Evolutionary conservation across 2,797 vertebrate species (phyloP).

Genomic region (Coregonus ussuriensis): DNA sequence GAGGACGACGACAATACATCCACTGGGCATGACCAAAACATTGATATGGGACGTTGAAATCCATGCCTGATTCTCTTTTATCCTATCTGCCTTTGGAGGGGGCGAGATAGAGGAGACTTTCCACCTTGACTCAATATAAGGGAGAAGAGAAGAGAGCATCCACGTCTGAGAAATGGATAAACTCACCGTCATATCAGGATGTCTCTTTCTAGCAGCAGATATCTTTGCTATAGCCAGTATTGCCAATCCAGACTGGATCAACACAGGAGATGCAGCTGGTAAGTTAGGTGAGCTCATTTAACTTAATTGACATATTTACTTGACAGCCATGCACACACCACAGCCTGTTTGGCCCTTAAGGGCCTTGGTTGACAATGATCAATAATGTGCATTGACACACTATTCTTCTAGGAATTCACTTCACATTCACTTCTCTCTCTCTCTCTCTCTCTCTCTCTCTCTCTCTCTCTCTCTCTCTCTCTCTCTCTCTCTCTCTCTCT

Average conservation of each 20-base stretch:
- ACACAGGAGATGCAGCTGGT: constrained; percentile 91
- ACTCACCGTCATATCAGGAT: constrained; percentile 96
- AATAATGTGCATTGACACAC: background rate
- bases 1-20: background rate
- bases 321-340: background rate
- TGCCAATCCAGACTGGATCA: constrained; percentile 96
- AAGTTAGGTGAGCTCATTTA: constrained; percentile 41
- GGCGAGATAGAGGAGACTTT: constrained; percentile 30
- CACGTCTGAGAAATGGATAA: constrained; percentile 87
- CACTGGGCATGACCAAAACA: background rate
- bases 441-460: no score
- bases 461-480: no score
- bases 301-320: background rate
- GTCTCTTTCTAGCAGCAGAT: constrained; percentile 93
- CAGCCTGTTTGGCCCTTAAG: background rate
- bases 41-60: constrained; percentile 18
- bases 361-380: background rate
- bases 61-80: constrained; percentile 18
- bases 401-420: background rate
- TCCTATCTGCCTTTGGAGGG: constrained; percentile 25
- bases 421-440: background rate
- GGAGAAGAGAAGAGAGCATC: background rate
- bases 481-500: no score
- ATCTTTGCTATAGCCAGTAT: constrained; percentile 97
- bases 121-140: background rate